A percentile compares a stretch with the other conserved stretches of the same genome.
Evolutionary conservation across 1,140 invertebrate genomes (phyloP).

Genomic region (Diploscapter pachys): DNA sequence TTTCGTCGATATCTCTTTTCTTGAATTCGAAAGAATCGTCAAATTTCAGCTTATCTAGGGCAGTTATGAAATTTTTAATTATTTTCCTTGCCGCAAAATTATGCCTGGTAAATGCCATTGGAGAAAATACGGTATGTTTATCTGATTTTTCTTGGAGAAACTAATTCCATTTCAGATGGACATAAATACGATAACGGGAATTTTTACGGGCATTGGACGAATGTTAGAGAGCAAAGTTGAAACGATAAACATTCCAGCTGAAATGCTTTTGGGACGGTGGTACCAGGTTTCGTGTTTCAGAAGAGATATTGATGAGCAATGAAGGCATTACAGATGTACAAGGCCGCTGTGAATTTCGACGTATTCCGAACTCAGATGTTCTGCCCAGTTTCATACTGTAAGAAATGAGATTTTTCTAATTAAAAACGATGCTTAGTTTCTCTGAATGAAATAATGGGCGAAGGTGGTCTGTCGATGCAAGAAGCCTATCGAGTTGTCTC

Average conservation of each 20-base stretch:
- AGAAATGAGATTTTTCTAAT: conserved; percentile 21
- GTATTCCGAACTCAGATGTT: conserved; percentile 58
- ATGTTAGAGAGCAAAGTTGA: conserved; percentile 56
- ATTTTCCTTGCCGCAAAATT: too few relatives aligned
- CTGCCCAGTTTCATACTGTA: conserved; percentile 58
- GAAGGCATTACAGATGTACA: conserved; percentile 47
- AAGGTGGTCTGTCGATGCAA: conserved; percentile 58
- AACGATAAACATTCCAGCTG: conserved; percentile 55
- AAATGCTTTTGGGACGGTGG: conserved; percentile 56
- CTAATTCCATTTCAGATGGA: conserved; percentile 46
- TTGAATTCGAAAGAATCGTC: too few relatives aligned
- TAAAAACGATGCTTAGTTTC: conserved; percentile 47
- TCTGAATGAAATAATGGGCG: conserved; percentile 55
- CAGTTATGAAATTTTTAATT: too few relatives aligned
- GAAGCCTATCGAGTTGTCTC: conserved; percentile 55
- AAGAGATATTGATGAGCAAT: not conserved
- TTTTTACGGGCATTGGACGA: conserved; percentile 54
- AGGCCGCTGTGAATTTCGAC: conserved; percentile 58
- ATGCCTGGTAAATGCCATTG: conserved; percentile 32
- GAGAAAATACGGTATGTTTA: conserved; percentile 52
- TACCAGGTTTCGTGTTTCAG: conserved; percentile 43
- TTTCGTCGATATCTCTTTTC: too few relatives aligned
- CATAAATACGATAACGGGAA: conserved; percentile 55
- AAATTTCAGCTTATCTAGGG: too few relatives aligned
- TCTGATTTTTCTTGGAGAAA: not conserved